Evolutionary conservation across 2,797 vertebrate species (phyloP).

Genomic region (Onychomys leucogaster): DNA sequence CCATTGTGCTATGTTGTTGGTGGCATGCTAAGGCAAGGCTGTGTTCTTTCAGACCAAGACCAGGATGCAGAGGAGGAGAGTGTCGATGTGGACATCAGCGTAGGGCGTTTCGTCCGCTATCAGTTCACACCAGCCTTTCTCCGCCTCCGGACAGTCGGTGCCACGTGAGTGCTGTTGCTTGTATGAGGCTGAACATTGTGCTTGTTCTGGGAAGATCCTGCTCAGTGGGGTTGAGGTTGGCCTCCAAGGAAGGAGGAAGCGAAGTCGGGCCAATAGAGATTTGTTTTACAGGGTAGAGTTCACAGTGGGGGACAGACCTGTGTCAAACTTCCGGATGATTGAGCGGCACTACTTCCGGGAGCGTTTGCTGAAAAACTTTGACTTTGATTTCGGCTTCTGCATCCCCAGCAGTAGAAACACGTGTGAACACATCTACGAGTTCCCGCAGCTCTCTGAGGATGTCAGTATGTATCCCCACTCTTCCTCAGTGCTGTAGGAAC

Average conservation of each 20-base stretch:
- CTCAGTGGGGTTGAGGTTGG: neutral
- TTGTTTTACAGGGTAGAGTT: constrained; percentile 95
- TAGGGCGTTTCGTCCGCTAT: constrained; percentile 98
- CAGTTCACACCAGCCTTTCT: constrained; percentile 99
- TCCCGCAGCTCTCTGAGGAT: constrained; percentile 97
- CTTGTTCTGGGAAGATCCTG: neutral
- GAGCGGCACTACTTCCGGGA: constrained; percentile 99
- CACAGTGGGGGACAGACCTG: constrained; percentile 96
- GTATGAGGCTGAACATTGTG: neutral
- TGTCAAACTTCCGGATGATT: constrained; percentile 98
- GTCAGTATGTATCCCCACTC: constrained; percentile 92
- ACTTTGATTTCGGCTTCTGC: constrained; percentile 99
- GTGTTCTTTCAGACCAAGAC: constrained; percentile 88
- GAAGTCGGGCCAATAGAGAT: constrained; percentile 27
- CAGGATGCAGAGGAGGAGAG: constrained; percentile 90
- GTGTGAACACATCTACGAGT: constrained; percentile 99
- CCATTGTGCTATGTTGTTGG: neutral
- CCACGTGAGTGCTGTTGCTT: constrained; percentile 92
- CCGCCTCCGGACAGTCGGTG: constrained; percentile 96
- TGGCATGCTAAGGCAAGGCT: neutral
- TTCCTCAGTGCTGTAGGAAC: neutral
- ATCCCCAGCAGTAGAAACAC: constrained; percentile 99
- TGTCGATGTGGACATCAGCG: constrained; percentile 92
- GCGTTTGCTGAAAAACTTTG: constrained; percentile 97
- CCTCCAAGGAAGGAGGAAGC: neutral